These are phyloP conservation scores for Hydrolagus colliei DNA, from an alignment of 2,797 vertebrate species.

Conservation along the genomic window DNA sequence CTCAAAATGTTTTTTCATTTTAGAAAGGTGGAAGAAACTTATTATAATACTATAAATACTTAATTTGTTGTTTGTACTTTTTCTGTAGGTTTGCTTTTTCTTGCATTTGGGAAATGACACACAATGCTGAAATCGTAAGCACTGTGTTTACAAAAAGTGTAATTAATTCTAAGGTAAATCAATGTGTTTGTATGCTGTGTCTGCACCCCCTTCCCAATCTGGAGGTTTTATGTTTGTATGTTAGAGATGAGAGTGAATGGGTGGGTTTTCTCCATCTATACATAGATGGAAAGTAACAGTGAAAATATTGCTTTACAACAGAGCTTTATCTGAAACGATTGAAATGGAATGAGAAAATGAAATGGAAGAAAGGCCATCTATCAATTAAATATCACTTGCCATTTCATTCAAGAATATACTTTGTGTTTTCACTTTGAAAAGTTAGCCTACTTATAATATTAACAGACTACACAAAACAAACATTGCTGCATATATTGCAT, in stretches of 20 bases:
- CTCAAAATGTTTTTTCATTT: too few relatives aligned
- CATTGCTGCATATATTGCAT: too few relatives aligned
- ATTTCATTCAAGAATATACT: too few relatives aligned
- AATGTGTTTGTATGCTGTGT: background rate
- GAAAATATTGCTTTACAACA: too few relatives aligned
- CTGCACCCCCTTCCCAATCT: background rate
- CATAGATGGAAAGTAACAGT: background rate
- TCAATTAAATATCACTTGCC: too few relatives aligned
- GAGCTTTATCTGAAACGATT: background rate
- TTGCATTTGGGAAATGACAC: slow-evolving; percentile 92
- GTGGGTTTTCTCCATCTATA: background rate
- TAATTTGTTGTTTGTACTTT: background rate
- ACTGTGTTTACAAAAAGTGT: slow-evolving; percentile 87
- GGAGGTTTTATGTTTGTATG: too few relatives aligned
- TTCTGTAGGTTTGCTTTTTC: slow-evolving; percentile 80
- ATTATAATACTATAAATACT: slow-evolving; percentile 32
- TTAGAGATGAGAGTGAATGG: background rate
- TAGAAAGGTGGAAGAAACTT: background rate
- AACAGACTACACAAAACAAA: too few relatives aligned
- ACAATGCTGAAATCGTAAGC: slow-evolving; percentile 77
- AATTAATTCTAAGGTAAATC: slow-evolving; percentile 87
- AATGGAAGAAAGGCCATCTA: too few relatives aligned
- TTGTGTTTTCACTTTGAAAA: too few relatives aligned
- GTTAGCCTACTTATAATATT: too few relatives aligned
- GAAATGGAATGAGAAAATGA: too few relatives aligned